Conservation (phyloP, 2,888 invertebrate species). For the Caenorhabditis sp. region DNA sequence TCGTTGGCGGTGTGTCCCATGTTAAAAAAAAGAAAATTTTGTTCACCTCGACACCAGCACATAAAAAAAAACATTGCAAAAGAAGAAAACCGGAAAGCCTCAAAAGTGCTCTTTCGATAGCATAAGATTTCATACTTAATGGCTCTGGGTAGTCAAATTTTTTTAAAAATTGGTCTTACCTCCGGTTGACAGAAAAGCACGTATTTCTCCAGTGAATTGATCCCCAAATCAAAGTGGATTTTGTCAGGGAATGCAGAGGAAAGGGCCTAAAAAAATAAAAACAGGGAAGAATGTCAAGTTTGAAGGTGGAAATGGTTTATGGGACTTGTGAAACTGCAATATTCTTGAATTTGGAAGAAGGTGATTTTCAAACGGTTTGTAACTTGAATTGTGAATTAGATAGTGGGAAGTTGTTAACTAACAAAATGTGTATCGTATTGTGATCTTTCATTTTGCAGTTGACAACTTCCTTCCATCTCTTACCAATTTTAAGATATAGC, state of each 20-base stretch:
- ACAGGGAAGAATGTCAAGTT: too few species aligned
- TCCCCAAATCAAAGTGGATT: constrained; percentile 44
- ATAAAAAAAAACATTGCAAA: too few species aligned
- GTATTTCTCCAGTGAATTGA: constrained; percentile 40
- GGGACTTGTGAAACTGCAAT: too few species aligned
- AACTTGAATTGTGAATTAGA: background rate
- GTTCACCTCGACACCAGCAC: too few species aligned
- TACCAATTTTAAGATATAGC: background rate
- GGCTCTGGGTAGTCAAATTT: background rate
- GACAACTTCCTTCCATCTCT: background rate
- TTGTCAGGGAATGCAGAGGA: background rate
- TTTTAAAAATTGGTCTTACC: background rate
- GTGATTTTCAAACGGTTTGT: too few species aligned
- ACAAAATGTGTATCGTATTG: background rate
- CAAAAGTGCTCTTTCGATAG: too few species aligned
- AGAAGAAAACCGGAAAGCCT: too few species aligned
- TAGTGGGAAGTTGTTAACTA: background rate
- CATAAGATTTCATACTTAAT: too few species aligned
- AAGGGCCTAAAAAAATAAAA: constrained; percentile 30
- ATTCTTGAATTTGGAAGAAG: too few species aligned
- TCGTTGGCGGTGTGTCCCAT: too few species aligned
- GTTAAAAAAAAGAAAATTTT: too few species aligned
- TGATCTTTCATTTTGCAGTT: too few species aligned
- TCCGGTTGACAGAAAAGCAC: constrained; percentile 51
- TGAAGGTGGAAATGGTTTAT: background rate